Evolutionary conservation across 2,888 invertebrate genomes (phyloP).

Genomic region (Lithodes maja): DNA sequence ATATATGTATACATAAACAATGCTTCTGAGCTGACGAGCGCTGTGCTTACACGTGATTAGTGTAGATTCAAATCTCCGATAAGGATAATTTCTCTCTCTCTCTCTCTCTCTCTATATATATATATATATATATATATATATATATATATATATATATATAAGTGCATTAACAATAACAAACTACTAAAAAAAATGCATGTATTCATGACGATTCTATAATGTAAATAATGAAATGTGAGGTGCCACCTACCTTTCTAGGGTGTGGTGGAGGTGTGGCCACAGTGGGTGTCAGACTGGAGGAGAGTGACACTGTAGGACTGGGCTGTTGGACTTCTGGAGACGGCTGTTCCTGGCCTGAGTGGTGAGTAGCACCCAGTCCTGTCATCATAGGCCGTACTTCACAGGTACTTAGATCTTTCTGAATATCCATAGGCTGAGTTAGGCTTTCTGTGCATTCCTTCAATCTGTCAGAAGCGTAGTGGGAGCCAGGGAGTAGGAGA

Average conservation of each 20-base stretch:
- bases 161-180: too few relatives aligned
- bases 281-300: not conserved
- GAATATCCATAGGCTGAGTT: conserved; percentile 41
- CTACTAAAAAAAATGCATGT: too few relatives aligned
- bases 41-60: too few relatives aligned
- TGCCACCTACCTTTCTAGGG: not conserved
- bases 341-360: not conserved
- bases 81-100: too few relatives aligned
- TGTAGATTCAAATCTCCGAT: too few relatives aligned
- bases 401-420: conserved; percentile 33
- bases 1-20: too few relatives aligned
- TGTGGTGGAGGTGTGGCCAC: not conserved
- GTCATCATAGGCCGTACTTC: conserved; percentile 26
- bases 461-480: conserved; percentile 30
- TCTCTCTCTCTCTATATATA: too few relatives aligned
- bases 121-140: too few relatives aligned
- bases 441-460: conserved; percentile 48
- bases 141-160: too few relatives aligned
- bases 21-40: too few relatives aligned
- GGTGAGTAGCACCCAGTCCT: not conserved
- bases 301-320: not conserved
- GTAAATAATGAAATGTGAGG: not conserved
- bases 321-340: not conserved
- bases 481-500: conserved; percentile 26
- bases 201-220: too few relatives aligned